These are phyloP conservation scores for Zeuzera pyrina DNA, from an alignment of 2,888 invertebrate genomes.

Conservation along the genomic window DNA sequence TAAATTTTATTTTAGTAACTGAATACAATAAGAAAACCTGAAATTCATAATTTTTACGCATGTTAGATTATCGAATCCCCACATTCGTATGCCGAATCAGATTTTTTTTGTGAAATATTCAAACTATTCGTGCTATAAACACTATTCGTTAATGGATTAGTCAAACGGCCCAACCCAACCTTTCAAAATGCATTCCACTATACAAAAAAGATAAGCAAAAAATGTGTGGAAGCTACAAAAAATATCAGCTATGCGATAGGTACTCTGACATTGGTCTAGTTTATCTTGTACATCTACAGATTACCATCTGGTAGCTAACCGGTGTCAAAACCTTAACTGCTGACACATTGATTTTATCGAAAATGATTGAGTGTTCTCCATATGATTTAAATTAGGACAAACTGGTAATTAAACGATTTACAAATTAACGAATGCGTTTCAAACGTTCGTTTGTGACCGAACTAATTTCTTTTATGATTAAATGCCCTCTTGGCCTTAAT, in stretches of 20 bases:
- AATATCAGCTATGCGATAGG: not conserved
- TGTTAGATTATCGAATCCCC: too few species aligned
- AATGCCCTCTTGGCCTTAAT: not conserved
- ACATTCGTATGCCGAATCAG: too few species aligned
- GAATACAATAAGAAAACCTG: too few species aligned
- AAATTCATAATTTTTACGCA: too few species aligned
- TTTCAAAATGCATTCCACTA: conserved; percentile 13
- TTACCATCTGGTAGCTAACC: conserved; percentile 24
- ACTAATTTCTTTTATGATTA: not conserved
- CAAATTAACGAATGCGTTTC: conserved; percentile 20
- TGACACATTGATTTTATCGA: conserved; percentile 41
- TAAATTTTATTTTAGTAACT: too few species aligned
- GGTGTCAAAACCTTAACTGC: conserved; percentile 28
- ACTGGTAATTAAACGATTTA: conserved; percentile 30
- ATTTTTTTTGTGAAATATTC: not conserved
- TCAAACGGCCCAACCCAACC: not conserved
- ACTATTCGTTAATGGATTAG: not conserved
- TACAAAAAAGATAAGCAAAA: conserved; percentile 7
- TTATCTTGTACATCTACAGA: conserved; percentile 20
- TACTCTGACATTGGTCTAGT: conserved; percentile 4
- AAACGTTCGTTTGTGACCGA: conserved; percentile 3
- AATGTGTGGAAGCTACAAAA: conserved; percentile 3
- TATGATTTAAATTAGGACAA: conserved; percentile 40
- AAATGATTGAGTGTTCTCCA: conserved; percentile 50
- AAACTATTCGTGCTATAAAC: not conserved